A percentile compares a stretch with the other conserved stretches of the same genome.
Conservation (phyloP, 1,140 invertebrate genomes). For the Drosophila asahinai region DNA sequence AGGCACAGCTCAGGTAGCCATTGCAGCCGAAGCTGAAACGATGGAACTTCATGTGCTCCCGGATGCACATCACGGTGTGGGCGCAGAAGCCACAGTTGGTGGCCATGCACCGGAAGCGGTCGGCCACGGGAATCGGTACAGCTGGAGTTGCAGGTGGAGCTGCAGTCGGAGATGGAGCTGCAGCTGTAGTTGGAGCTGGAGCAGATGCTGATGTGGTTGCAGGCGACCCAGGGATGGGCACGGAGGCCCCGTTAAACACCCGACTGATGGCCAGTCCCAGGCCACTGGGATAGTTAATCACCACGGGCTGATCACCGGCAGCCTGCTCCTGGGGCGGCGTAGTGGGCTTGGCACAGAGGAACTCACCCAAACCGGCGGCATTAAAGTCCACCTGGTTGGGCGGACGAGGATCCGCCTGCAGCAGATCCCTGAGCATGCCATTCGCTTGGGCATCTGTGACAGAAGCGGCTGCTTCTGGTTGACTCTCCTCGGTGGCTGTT, state of each 20-base stretch:
- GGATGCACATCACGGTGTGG: slow-evolving; percentile 54
- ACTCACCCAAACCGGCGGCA: slow-evolving; percentile 42
- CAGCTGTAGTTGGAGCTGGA: not conserved
- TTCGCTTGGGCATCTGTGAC: slow-evolving; percentile 8
- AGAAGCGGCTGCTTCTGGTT: no score
- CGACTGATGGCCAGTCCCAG: slow-evolving; percentile 50
- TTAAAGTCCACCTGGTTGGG: slow-evolving; percentile 36
- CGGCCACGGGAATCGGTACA: not conserved
- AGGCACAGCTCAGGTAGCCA: slow-evolving; percentile 51
- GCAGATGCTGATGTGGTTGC: not conserved
- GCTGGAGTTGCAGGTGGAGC: not conserved
- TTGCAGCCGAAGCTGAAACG: slow-evolving; percentile 36
- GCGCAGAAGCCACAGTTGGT: slow-evolving; percentile 46
- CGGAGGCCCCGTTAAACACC: slow-evolving; percentile 44
- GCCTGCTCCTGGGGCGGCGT: not conserved
- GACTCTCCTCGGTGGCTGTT: not conserved
- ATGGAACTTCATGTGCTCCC: slow-evolving; percentile 64
- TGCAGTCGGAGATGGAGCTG: no score
- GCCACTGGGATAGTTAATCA: slow-evolving; percentile 49
- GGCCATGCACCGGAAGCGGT: slow-evolving; percentile 70
- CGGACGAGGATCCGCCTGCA: slow-evolving; percentile 32
- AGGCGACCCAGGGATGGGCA: not conserved
- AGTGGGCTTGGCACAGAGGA: slow-evolving; percentile 20
- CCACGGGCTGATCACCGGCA: not conserved
- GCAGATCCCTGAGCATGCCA: slow-evolving; percentile 30